Evolutionary conservation across 2,113 vertebrate genomes (phyloP), one percentile per base, ranked within the genome.

Genomic region (Osmerus eperlanus): DNA sequence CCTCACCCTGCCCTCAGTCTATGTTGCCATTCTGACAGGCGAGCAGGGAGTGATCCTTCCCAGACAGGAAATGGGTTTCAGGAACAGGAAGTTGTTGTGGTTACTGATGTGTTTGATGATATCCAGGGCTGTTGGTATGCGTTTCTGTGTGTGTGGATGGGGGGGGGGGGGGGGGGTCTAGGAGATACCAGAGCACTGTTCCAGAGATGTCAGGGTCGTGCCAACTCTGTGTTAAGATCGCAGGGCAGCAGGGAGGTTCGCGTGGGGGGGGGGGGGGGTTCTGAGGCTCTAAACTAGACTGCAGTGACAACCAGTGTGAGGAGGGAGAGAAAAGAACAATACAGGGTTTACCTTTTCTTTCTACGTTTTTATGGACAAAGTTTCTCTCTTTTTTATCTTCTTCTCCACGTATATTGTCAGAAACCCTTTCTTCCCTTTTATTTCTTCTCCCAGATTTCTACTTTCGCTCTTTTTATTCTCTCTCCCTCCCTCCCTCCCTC

Each of bases 11-110:
- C 13, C 8, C 28, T 29, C 11, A 29, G 12, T 53, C 13, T 36
- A 15, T 32, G 6, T 56, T 68, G 19, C 8, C 23, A n/a, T 21
- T 29, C 1, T 32, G 29, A 36, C n/a, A 41, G 70, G 78, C 61
- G 72, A 59, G 58, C 58, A 78, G 63, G 3, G 18, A 81, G 59
- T 82, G 76, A 89, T 72, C 81, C 74, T 81, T 66, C 23, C 51
- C 51, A 74, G 81, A 78, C 82, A 90, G 91, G 90, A 92, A 92
- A 89, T 87, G 51, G 72, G 51, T 75, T 80, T 72, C 81, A 79
- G 85, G 85, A 91, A 91, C 78, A 82, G 91, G 91, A 93, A 92
- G 92, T 93, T 90, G 89, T 92, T 92, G 89, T 86, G 84, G 87
- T 90, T 84, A 81, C 84, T 83, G 72, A 86, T 87, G 83, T 81